Conservation (phyloP, 2,113 vertebrate genomes). For the Serilophus lunatus region DNA sequence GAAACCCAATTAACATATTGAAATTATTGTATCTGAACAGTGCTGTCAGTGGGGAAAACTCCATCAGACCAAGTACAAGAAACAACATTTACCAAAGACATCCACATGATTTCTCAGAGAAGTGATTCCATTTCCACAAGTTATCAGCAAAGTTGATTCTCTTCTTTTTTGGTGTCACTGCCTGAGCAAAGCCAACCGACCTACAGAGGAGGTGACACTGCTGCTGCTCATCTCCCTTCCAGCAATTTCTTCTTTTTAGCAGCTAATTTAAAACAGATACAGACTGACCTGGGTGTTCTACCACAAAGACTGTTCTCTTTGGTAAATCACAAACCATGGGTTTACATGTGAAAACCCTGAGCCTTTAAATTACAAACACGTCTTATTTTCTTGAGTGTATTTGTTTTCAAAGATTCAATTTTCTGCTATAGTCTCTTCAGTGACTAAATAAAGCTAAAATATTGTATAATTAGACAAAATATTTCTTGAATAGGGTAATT, state of each 20-base stretch:
- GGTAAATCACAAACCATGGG: background rate
- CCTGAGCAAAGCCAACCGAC: background rate
- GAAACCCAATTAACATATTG: background rate
- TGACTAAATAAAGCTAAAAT: background rate
- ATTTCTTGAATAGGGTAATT: background rate
- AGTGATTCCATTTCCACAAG: background rate
- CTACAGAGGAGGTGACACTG: background rate
- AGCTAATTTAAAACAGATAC: background rate
- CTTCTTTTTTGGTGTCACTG: background rate
- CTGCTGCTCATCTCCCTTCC: background rate
- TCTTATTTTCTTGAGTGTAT: background rate
- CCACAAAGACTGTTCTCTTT: background rate
- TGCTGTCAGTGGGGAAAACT: background rate
- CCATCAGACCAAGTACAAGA: background rate
- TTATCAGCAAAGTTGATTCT: background rate
- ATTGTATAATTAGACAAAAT: background rate
- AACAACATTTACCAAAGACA: background rate
- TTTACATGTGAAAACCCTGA: background rate
- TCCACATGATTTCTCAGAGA: background rate
- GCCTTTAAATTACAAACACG: background rate
- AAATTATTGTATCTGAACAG: background rate
- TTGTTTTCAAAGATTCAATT: background rate
- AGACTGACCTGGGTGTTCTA: background rate
- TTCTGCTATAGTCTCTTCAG: background rate
- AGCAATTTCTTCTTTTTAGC: background rate